phyloP scores from a whole-genome alignment of 2,888 invertebrate genomes.

The Drosophila percnosoma region DNA sequence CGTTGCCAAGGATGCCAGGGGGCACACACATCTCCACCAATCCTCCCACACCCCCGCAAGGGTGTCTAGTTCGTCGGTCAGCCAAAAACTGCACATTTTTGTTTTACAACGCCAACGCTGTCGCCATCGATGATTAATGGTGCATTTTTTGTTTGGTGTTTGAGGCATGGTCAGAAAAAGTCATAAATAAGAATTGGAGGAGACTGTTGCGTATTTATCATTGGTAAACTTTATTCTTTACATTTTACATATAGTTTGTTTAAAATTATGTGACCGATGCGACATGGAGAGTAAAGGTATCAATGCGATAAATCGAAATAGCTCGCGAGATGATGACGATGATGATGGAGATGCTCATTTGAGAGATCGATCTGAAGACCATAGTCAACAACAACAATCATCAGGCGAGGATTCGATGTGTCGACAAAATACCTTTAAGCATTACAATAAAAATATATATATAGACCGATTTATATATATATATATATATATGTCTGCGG shows the following conservation, averaged over 20 bases:
- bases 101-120: slow-evolving; percentile 16
- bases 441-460: slow-evolving; percentile 33
- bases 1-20: not conserved
- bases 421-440: slow-evolving; percentile 25
- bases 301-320: slow-evolving; percentile 21
- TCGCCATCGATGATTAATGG: slow-evolving; percentile 58
- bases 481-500: not conserved
- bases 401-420: not conserved
- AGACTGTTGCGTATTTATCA: slow-evolving; percentile 59
- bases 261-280: slow-evolving; percentile 69
- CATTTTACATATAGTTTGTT: slow-evolving; percentile 69
- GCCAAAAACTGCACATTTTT: slow-evolving; percentile 14
- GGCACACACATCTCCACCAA: not conserved
- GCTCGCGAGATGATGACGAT: not conserved
- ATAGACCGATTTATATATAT: slow-evolving; percentile 12
- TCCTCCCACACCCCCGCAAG: not conserved
- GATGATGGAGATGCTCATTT: not conserved
- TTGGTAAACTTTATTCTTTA: slow-evolving; percentile 78
- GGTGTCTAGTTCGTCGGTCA: slow-evolving; percentile 41
- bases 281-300: slow-evolving; percentile 48
- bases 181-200: slow-evolving; percentile 42
- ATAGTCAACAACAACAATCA: not conserved
- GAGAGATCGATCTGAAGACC: not conserved
- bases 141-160: slow-evolving; percentile 54
- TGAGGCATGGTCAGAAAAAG: slow-evolving; percentile 24